Base-by-base conservation (phyloP, 2,888 invertebrate genomes). In the Pelosia muscerda region DNA sequence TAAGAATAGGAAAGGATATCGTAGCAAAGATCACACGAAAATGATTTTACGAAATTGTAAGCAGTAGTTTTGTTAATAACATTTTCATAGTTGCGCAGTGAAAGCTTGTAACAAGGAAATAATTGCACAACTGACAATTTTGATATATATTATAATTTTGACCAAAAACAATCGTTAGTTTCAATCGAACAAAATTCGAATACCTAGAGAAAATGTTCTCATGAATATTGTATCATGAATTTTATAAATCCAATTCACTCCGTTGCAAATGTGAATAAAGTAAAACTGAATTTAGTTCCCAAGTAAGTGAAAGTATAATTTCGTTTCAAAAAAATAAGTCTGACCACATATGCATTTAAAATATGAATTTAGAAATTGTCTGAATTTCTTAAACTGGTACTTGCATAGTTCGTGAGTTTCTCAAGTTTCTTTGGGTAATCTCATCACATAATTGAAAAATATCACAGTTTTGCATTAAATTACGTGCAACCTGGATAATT, bases 211-310 rank as follows among this genome's bases (percentile, higher is more conserved):
- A n/a, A 49, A n/a, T 49, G 8, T 49, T 49, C 49, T 49, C n/a
- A 49, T 49, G 49, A 49, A 49, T 49, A 49, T 49, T 49, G 42
- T 42, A 49, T 49, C n/a, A 1, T 49, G n/a, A 49, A 49, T 49
- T 49, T 49, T 49, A 9, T 49, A 49, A 49, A 49, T 49, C n/a
- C 49, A 49, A 49, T 49, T 49, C 49, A 49, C n/a, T 49, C 49
- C 49, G 49, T 55, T 11, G 25, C 54, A 55, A 55, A 23, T 23
- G 23, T 22, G 6, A 19, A 4, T 55, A 55, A 22, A 55, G 23
- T 55, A 25, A 55, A 55, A 55, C 54, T 55, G 54, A 55, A 55
- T 13, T 55, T 55, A 22, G 11, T 55, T 55, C 54, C 6, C 54
- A 23, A 55, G 23, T 54, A 3, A 54, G 54, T 55, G 54, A 25